These are phyloP conservation scores for Trididemnum clinides DNA, from an alignment of 23 tunicate species.

Conservation along the genomic window DNA sequence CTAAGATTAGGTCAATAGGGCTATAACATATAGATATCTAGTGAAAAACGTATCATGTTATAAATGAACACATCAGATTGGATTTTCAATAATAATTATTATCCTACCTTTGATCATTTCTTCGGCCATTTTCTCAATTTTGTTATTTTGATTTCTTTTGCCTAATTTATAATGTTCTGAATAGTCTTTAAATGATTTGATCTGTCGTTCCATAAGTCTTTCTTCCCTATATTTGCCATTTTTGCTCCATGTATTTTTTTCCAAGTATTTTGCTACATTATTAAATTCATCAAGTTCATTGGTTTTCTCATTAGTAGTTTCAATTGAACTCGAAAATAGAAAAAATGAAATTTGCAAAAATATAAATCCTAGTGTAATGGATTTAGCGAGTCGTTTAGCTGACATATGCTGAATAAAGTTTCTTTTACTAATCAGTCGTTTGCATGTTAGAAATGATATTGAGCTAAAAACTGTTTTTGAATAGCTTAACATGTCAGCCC, in stretches of 20 bases:
- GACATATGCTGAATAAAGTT: neutral
- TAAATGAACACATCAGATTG: too few relatives aligned
- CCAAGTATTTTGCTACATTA: neutral
- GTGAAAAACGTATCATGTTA: too few relatives aligned
- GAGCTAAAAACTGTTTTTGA: too few relatives aligned
- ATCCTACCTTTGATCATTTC: too few relatives aligned
- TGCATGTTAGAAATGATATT: too few relatives aligned
- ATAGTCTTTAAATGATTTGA: constrained; percentile 6
- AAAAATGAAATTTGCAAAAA: neutral
- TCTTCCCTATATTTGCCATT: neutral
- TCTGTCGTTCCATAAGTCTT: neutral
- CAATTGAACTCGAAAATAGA: neutral
- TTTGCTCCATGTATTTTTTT: neutral
- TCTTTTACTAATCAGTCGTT: too few relatives aligned
- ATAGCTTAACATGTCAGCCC: too few relatives aligned
- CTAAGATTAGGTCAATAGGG: too few relatives aligned
- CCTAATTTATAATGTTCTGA: neutral
- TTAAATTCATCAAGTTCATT: neutral
- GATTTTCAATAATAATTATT: too few relatives aligned
- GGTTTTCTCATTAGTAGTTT: neutral
- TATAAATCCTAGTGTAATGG: neutral
- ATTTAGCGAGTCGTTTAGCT: neutral
- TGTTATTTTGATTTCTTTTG: too few relatives aligned
- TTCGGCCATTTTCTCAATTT: too few relatives aligned
- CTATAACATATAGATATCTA: too few relatives aligned